phyloP scores from a whole-genome alignment of 23 tunicate species.

The Styela clava region DNA sequence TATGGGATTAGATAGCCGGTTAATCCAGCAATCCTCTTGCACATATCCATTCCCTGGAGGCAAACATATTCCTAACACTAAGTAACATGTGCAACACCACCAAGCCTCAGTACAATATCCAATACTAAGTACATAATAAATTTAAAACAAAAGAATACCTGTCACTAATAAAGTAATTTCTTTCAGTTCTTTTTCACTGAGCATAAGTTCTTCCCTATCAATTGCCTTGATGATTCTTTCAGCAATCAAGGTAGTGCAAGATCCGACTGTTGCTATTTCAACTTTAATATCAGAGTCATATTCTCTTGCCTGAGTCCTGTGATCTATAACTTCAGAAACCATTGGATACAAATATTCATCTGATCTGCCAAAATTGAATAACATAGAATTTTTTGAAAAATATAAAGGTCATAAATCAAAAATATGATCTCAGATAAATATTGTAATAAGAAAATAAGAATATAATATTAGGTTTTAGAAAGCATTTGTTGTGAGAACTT shows the following conservation, averaged over 20 bases:
- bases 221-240: constrained; percentile 22
- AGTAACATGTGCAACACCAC: no score
- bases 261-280: constrained; percentile 46
- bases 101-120: no score
- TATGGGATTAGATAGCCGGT: no score
- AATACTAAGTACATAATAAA: no score
- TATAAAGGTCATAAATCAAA: not conserved
- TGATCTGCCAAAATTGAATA: constrained; percentile 15
- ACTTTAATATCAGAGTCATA: constrained; percentile 10
- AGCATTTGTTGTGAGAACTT: no score
- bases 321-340: constrained; percentile 57
- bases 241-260: constrained; percentile 60
- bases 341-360: constrained; percentile 23
- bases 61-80: no score
- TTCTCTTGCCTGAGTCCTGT: constrained; percentile 14
- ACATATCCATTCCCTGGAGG: no score
- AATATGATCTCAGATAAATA: no score
- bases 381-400: not conserved
- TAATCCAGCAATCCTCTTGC: no score
- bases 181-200: constrained; percentile 7
- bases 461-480: no score
- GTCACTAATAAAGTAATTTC: not conserved
- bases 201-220: not conserved
- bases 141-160: no score
- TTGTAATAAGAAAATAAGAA: no score